Percentiles rank a stretch among this genome's conserved stretches.
These are phyloP conservation scores for Oscheius sp. DNA, from an alignment of 1,140 invertebrate species.

Conservation along the genomic window DNA sequence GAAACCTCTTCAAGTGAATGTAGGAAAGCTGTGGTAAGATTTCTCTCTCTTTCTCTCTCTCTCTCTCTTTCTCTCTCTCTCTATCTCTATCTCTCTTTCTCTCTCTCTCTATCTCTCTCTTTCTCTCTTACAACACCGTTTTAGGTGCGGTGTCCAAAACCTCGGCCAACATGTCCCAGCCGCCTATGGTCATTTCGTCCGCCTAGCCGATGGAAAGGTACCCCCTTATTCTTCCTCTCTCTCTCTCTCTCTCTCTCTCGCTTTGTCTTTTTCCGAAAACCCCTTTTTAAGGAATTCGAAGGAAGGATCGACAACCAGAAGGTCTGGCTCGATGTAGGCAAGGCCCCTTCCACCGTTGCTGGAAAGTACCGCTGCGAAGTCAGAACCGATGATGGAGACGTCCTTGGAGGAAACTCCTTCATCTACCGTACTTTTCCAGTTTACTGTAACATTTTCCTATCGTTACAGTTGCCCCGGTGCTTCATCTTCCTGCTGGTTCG, in stretches of 20 bases:
- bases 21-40: constrained; percentile 10
- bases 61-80: no score
- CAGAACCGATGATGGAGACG: constrained; percentile 5
- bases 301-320: neutral
- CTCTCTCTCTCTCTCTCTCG: neutral
- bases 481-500: constrained; percentile 2
- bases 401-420: constrained; percentile 14
- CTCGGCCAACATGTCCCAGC: constrained; percentile 15
- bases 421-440: constrained; percentile 19
- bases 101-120: no score
- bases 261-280: no score
- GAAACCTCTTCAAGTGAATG: constrained; percentile 4
- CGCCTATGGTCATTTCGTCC: constrained; percentile 17
- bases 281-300: constrained; percentile 1
- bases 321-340: constrained; percentile 4
- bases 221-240: neutral
- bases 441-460: neutral
- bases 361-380: constrained; percentile 24
- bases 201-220: constrained; percentile 17
- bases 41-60: no score
- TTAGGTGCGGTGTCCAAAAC: constrained; percentile 22
- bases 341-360: neutral
- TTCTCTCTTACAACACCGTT: neutral
- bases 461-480: constrained; percentile 17
- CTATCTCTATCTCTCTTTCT: no score